Conservation (phyloP, 2,888 invertebrate genomes). For the Conops quadrifasciatus region DNA sequence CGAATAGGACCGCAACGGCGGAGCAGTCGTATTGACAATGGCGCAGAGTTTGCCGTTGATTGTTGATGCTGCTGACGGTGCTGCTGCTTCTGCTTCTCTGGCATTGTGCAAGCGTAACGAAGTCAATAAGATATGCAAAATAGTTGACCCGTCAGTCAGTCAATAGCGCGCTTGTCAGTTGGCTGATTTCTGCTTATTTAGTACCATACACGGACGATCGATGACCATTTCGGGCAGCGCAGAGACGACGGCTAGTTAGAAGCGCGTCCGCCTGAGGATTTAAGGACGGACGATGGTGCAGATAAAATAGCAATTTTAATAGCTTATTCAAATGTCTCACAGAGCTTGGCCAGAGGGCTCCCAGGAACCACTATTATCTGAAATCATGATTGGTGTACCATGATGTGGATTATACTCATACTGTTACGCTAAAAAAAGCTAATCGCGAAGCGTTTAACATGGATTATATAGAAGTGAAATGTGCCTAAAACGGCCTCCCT, state of each 20-base stretch:
- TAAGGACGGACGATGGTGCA: not conserved
- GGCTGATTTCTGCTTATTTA: slow-evolving; percentile 40
- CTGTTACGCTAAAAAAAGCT: no score
- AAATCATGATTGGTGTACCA: no score
- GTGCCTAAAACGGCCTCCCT: no score
- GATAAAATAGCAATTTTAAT: not conserved
- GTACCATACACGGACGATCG: slow-evolving; percentile 21
- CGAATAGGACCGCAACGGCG: slow-evolving; percentile 11
- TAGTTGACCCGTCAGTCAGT: slow-evolving; percentile 62
- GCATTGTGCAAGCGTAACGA: slow-evolving; percentile 45
- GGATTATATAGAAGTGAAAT: no score
- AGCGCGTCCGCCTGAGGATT: slow-evolving; percentile 46
- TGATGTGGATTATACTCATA: no score
- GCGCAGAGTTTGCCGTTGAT: not conserved
- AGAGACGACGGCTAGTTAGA: slow-evolving; percentile 48
- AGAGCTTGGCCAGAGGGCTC: not conserved
- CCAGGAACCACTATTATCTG: no score
- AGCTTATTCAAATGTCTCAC: not conserved
- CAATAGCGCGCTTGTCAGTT: slow-evolving; percentile 39
- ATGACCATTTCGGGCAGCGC: slow-evolving; percentile 30
- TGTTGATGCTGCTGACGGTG: no score
- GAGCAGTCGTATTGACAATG: not conserved
- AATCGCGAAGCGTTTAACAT: no score
- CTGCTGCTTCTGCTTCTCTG: not conserved
- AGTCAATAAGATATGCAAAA: slow-evolving; percentile 63